Percentiles rank a stretch among this genome's conserved stretches.
These are phyloP conservation scores for Orussus abietinus DNA, from an alignment of 1,140 invertebrate species.

Conservation along the genomic window DNA sequence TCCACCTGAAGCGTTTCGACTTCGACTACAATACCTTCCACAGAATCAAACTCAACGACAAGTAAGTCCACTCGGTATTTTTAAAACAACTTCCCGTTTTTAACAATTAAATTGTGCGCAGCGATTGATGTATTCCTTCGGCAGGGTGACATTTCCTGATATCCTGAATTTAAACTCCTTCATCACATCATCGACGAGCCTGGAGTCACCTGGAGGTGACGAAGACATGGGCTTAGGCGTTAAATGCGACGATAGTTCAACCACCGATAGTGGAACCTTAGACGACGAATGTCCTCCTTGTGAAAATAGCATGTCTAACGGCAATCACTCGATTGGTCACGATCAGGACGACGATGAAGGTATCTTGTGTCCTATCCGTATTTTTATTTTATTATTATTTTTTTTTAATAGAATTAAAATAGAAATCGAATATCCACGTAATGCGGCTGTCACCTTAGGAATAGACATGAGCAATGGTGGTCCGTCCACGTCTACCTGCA, in stretches of 20 bases:
- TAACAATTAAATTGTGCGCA: neutral
- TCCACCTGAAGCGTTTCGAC: conserved; percentile 89
- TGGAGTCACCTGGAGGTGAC: conserved; percentile 45
- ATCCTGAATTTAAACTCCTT: conserved; percentile 78
- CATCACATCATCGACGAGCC: conserved; percentile 50
- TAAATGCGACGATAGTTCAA: conserved; percentile 64
- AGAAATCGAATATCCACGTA: no score
- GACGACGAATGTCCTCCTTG: conserved; percentile 61
- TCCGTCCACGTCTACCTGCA: conserved; percentile 34
- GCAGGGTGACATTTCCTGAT: conserved; percentile 81
- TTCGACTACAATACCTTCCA: conserved; percentile 86
- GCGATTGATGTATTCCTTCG: conserved; percentile 18
- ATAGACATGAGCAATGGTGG: conserved; percentile 63
- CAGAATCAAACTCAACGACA: conserved; percentile 88
- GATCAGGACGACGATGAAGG: conserved; percentile 53
- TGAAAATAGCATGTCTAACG: conserved; percentile 39
- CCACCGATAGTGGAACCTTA: conserved; percentile 67
- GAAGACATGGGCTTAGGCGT: conserved; percentile 46
- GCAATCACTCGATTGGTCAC: conserved; percentile 35
- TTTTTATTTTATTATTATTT: conserved; percentile 6
- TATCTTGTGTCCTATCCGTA: conserved; percentile 13
- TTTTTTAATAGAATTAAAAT: conserved; percentile 14
- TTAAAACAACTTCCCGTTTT: neutral
- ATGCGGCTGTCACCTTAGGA: conserved; percentile 40
- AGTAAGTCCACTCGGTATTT: conserved; percentile 55